A percentile compares a stretch with the other conserved stretches of the same genome.
phyloP scores from a whole-genome alignment of 2,113 vertebrate species.

The Polypterus bichir region DNA sequence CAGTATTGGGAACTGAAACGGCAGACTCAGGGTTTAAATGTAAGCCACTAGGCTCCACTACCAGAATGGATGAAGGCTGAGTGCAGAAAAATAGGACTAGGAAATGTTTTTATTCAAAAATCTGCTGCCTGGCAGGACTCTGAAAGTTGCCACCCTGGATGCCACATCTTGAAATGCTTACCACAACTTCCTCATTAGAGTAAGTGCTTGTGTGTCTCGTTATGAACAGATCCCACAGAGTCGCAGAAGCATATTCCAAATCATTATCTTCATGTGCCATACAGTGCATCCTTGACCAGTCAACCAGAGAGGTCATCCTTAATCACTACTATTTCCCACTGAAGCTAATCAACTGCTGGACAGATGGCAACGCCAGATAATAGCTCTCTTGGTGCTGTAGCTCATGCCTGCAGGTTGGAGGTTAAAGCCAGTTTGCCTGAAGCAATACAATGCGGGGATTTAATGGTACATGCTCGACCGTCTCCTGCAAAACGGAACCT shows the following conservation, averaged over 20 bases:
- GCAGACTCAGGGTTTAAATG: no score
- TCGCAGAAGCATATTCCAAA: not conserved
- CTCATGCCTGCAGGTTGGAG: not conserved
- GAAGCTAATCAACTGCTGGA: conserved; percentile 20
- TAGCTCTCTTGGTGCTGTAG: not conserved
- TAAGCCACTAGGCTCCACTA: no score
- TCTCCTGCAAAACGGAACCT: no score
- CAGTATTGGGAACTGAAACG: no score
- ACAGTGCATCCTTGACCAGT: conserved; percentile 20
- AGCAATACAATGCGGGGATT: no score
- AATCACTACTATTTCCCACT: conserved; percentile 24
- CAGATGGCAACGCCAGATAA: conserved; percentile 6
- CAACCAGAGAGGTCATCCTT: conserved; percentile 20
- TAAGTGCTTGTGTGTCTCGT: conserved; percentile 18
- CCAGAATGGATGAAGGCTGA: no score
- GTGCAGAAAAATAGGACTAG: no score
- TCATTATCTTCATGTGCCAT: conserved; percentile 11
- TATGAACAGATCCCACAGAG: conserved; percentile 8
- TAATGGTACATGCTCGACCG: no score
- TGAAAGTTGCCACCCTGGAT: no score
- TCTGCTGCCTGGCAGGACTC: no score
- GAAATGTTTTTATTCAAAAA: no score
- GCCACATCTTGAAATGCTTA: not conserved
- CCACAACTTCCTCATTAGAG: conserved; percentile 8
- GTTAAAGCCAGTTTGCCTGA: no score